Percentiles rank a stretch among this genome's conserved stretches.
Evolutionary conservation across 2,797 vertebrate genomes (phyloP).

Genomic region (Argya squamiceps): DNA sequence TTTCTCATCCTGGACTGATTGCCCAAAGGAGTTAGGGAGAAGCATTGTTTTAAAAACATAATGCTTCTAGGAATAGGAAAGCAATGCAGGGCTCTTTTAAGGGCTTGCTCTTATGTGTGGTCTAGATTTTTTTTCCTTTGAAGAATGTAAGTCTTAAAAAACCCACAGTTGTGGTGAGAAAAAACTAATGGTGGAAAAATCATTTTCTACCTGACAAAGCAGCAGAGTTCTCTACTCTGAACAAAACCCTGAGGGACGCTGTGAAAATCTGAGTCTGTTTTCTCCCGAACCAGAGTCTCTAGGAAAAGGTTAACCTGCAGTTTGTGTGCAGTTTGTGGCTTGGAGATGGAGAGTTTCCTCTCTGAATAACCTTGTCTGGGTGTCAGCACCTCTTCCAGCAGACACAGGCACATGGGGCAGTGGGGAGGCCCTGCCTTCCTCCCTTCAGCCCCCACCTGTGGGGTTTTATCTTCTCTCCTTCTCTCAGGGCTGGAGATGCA

Average conservation of each 20-base stretch:
- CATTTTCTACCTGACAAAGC: background rate
- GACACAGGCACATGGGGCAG: fast-evolving
- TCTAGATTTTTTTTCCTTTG: background rate
- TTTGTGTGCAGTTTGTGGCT: background rate
- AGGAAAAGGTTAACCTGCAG: background rate
- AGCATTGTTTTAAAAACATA: background rate
- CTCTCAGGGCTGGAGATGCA: background rate
- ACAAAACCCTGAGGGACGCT: background rate
- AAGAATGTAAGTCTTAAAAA: background rate
- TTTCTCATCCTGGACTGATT: background rate
- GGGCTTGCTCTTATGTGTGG: background rate
- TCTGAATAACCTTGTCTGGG: no score
- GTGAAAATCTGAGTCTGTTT: background rate
- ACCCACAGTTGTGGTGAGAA: background rate
- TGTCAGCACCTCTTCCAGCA: background rate
- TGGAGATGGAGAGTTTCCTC: background rate
- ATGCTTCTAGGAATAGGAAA: background rate
- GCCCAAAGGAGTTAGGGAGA: background rate
- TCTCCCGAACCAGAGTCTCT: background rate
- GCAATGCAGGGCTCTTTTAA: background rate
- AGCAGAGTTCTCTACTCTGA: background rate
- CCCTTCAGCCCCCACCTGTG: background rate
- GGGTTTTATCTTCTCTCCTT: background rate
- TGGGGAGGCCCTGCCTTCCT: background rate
- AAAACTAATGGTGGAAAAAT: background rate